phyloP scores from a whole-genome alignment of 2,113 vertebrate genomes.

The Tamias sibiricus region DNA sequence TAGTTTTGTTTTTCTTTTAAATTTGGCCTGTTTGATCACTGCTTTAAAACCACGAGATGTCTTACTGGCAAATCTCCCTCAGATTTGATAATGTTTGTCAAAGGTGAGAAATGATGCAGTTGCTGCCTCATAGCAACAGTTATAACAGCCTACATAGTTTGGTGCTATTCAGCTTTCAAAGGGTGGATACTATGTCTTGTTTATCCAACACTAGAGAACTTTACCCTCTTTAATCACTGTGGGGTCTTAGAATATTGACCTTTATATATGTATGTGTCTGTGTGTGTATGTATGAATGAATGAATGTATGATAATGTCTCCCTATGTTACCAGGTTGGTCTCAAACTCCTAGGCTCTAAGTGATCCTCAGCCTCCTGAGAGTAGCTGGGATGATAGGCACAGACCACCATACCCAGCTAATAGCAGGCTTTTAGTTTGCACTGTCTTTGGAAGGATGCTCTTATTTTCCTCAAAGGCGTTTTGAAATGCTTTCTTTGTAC shows the following conservation, averaged over 20 bases:
- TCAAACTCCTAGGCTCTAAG: neutral
- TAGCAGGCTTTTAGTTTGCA: neutral
- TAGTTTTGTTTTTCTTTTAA: neutral
- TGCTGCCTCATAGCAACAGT: neutral
- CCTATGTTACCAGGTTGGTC: neutral
- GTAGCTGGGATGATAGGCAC: neutral
- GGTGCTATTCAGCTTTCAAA: neutral
- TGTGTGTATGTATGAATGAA: too few relatives aligned
- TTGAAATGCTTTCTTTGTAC: neutral
- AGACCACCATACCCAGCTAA: neutral
- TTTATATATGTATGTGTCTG: neutral
- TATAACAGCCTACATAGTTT: neutral
- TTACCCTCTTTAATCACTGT: neutral
- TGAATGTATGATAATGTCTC: neutral
- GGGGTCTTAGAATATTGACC: neutral
- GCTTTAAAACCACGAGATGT: neutral
- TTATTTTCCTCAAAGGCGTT: neutral
- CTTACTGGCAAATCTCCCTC: neutral
- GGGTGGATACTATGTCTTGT: neutral
- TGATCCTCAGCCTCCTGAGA: neutral
- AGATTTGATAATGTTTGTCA: neutral
- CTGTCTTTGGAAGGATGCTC: neutral
- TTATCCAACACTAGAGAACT: rapidly evolving
- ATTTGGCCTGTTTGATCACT: neutral
- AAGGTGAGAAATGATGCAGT: neutral